Conservation (phyloP, 1,140 invertebrate genomes). For the Asobara japonica region DNA sequence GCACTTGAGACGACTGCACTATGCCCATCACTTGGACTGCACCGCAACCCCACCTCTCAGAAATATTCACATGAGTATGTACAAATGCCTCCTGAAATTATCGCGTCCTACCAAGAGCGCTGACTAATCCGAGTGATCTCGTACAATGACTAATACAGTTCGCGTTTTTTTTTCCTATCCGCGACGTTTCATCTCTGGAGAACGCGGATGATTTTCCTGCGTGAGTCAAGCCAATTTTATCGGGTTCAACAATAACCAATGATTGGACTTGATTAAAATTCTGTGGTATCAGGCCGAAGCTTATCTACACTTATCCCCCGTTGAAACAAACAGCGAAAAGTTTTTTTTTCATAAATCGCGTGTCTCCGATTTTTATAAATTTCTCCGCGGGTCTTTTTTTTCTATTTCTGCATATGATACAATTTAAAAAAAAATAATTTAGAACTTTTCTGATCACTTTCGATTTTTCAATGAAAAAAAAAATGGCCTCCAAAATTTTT, state of each 20-base stretch:
- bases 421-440: too few species aligned
- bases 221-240: slow-evolving; percentile 12
- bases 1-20: slow-evolving; percentile 5
- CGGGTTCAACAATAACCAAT: not conserved
- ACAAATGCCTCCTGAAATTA: not conserved
- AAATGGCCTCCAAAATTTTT: too few species aligned
- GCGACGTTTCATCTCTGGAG: not conserved
- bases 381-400: not conserved
- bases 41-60: not conserved
- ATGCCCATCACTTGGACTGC: not conserved
- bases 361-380: not conserved
- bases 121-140: slow-evolving; percentile 34
- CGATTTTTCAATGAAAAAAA: too few species aligned
- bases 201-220: slow-evolving; percentile 15
- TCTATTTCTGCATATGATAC: too few species aligned
- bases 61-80: not conserved
- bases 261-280: not conserved
- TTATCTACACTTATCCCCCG: not conserved
- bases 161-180: not conserved
- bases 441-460: too few species aligned
- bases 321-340: not conserved
- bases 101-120: not conserved
- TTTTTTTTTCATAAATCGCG: not conserved
- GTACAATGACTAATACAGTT: slow-evolving; percentile 26
- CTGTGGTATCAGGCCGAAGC: too few species aligned